phyloP scores from a whole-genome alignment of 2,888 invertebrate species.

The Heliconius hortense region DNA sequence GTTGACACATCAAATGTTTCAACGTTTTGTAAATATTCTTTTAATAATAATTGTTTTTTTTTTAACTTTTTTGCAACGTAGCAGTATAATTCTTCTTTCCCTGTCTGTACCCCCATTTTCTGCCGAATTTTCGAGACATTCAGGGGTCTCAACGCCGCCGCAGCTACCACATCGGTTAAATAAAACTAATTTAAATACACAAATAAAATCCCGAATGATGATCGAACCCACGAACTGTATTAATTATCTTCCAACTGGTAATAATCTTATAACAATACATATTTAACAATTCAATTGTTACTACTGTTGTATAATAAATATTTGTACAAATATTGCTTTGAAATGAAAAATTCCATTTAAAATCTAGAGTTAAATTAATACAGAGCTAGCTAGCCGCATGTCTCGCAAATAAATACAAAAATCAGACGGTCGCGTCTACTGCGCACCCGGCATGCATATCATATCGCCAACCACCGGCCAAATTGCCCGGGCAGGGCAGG shows the following conservation, averaged over 20 bases:
- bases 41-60: too few relatives aligned
- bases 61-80: too few relatives aligned
- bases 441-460: slow-evolving; percentile 21
- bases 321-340: background rate
- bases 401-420: slow-evolving; percentile 26
- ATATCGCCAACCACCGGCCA: slow-evolving; percentile 13
- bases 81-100: too few relatives aligned
- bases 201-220: too few relatives aligned
- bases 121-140: background rate
- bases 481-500: slow-evolving; percentile 17
- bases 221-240: too few relatives aligned
- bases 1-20: background rate
- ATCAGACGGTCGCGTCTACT: slow-evolving; percentile 10
- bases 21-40: too few relatives aligned
- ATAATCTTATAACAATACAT: too few relatives aligned
- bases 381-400: background rate
- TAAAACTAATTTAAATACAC: too few relatives aligned
- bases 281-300: background rate
- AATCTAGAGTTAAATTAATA: background rate
- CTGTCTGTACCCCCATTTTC: background rate
- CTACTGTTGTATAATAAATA: background rate
- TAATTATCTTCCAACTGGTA: too few relatives aligned
- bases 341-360: background rate
- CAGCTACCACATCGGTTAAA: too few relatives aligned
- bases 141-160: too few relatives aligned